A percentile compares a stretch with the other conserved stretches of the same genome.
These are phyloP conservation scores for Eolophus roseicapilla DNA, from an alignment of 2,113 vertebrate species.

Conservation along the genomic window DNA sequence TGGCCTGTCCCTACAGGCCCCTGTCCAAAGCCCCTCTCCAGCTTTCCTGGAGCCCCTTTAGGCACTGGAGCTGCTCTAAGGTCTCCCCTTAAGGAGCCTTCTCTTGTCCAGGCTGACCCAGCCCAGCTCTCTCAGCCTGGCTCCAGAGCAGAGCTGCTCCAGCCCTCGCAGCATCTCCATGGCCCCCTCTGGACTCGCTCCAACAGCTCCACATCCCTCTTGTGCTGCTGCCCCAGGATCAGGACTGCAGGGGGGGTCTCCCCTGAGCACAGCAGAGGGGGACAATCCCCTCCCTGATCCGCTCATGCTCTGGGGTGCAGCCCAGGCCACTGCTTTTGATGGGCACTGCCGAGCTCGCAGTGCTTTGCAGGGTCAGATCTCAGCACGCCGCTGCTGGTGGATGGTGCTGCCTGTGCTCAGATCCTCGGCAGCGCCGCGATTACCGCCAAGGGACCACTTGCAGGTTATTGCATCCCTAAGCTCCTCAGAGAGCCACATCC, in stretches of 20 bases:
- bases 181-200: neutral
- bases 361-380: fast-evolving
- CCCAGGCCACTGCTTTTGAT: neutral
- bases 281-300: neutral
- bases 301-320: neutral
- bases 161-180: no score
- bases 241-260: neutral
- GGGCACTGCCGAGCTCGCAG: neutral
- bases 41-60: neutral
- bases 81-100: neutral
- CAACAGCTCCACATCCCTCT: neutral
- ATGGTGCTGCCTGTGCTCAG: neutral
- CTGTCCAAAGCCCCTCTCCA: neutral
- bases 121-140: neutral
- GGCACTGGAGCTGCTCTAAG: neutral
- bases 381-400: neutral
- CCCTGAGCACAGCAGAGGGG: neutral
- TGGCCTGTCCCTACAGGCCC: neutral
- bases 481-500: neutral
- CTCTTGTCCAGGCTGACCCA: neutral
- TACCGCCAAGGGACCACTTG: neutral
- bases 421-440: neutral
- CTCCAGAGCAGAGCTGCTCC: no score
- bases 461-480: neutral
- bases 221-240: neutral